Percentiles rank a stretch among this genome's conserved stretches.
phyloP scores from a whole-genome alignment of 2,888 invertebrate species.

The Acleris literana region DNA sequence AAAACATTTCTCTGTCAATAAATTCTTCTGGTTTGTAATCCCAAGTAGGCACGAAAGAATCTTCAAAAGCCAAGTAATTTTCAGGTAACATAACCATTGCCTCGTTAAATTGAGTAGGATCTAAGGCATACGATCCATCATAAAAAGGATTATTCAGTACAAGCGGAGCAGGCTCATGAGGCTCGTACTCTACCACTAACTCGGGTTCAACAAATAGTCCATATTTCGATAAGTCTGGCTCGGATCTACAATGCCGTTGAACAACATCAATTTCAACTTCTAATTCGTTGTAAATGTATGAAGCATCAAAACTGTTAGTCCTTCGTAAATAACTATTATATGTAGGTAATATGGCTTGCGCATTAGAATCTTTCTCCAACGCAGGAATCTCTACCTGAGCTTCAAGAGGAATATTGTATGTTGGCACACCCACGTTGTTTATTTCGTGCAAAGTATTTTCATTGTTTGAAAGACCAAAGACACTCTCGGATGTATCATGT shows the following conservation, averaged over 20 bases:
- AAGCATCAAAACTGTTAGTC: slow-evolving; percentile 76
- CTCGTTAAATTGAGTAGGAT: slow-evolving; percentile 61
- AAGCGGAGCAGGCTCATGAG: slow-evolving; percentile 64
- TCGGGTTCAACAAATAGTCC: slow-evolving; percentile 71
- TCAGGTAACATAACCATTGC: slow-evolving; percentile 74
- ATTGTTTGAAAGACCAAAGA: slow-evolving; percentile 63
- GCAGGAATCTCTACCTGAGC: slow-evolving; percentile 55
- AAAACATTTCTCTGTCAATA: slow-evolving; percentile 62
- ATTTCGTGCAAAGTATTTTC: slow-evolving; percentile 69
- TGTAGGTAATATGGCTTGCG: slow-evolving; percentile 54
- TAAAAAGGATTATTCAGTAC: slow-evolving; percentile 81
- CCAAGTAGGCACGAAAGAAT: slow-evolving; percentile 78
- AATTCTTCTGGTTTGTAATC: slow-evolving; percentile 70
- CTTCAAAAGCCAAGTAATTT: slow-evolving; percentile 80
- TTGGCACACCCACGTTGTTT: slow-evolving; percentile 79
- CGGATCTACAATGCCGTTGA: slow-evolving; percentile 65
- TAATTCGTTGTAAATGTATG: slow-evolving; percentile 65
- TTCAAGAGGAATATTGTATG: slow-evolving; percentile 59
- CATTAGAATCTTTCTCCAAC: slow-evolving; percentile 52
- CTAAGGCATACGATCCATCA: slow-evolving; percentile 71
- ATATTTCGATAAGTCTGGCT: slow-evolving; percentile 77
- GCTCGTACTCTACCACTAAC: slow-evolving; percentile 64
- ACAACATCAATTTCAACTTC: slow-evolving; percentile 57
- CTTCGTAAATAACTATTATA: slow-evolving; percentile 62
- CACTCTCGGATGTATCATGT: slow-evolving; percentile 49